Evolutionary conservation across 2,888 invertebrate genomes (phyloP).

Genomic region (Troides oblongomaculatus): DNA sequence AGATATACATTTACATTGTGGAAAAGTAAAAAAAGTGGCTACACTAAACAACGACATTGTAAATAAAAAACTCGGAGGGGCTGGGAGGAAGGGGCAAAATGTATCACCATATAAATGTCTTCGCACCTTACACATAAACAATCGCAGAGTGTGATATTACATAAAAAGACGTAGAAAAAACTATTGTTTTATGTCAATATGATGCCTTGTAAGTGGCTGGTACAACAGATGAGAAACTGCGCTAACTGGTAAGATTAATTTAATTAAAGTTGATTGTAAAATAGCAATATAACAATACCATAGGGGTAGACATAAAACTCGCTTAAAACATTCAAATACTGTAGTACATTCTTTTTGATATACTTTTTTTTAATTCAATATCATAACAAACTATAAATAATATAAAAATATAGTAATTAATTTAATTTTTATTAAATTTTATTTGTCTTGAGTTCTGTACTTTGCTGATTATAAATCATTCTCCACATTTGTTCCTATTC

Average conservation of each 20-base stretch:
- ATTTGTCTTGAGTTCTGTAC: no score
- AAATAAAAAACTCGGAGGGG: background rate
- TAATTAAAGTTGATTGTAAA: background rate
- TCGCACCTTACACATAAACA: background rate
- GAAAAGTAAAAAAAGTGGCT: background rate
- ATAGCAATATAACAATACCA: background rate
- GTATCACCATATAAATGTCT: background rate
- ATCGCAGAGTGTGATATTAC: background rate
- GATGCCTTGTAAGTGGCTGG: constrained; percentile 15
- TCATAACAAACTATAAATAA: no score
- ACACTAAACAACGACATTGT: background rate
- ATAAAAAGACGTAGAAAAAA: background rate
- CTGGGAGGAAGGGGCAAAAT: background rate
- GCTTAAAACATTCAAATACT: background rate
- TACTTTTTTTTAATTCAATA: no score
- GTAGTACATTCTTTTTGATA: background rate
- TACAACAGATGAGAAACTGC: constrained; percentile 10
- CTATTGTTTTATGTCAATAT: background rate
- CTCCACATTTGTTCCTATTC: no score
- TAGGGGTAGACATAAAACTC: background rate
- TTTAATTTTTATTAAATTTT: no score
- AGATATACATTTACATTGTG: background rate
- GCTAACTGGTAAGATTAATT: constrained; percentile 18
- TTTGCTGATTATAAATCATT: no score
- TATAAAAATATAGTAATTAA: no score